Evolutionary conservation across 2,113 vertebrate genomes (phyloP).

Genomic region (Odocoileus virginianus): DNA sequence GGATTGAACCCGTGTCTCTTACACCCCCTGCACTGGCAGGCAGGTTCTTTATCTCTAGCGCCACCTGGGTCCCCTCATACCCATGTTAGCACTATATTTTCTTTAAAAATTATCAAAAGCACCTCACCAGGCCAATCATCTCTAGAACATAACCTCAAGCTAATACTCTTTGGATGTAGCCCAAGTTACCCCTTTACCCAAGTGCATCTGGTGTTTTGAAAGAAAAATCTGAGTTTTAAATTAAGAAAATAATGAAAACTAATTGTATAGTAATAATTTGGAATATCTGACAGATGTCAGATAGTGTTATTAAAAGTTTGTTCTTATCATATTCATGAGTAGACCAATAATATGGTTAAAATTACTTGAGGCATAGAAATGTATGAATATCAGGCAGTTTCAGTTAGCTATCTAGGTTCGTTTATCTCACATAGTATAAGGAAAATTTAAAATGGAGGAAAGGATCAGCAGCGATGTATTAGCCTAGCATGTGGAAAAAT

Average conservation of each 20-base stretch:
- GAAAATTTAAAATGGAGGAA: slow-evolving; percentile 2
- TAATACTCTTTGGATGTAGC: not conserved
- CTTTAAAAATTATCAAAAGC: slow-evolving; percentile 4
- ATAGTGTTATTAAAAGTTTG: not conserved
- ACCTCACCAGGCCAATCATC: not conserved
- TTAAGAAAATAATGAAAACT: not conserved
- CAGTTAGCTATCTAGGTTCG: not conserved
- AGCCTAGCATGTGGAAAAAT: not conserved
- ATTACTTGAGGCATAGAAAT: not conserved
- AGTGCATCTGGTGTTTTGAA: not conserved
- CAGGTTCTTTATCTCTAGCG: not conserved
- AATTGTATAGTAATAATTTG: not conserved
- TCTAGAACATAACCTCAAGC: not conserved
- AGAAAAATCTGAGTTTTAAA: slow-evolving; percentile 29
- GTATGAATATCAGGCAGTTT: not conserved
- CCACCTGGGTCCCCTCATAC: not conserved
- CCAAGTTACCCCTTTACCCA: not conserved
- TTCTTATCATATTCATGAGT: not conserved
- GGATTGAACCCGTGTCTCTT: not conserved
- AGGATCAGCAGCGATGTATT: not conserved
- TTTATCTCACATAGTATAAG: not conserved
- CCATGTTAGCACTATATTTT: not conserved
- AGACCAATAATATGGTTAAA: not conserved
- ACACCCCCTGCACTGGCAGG: not conserved
- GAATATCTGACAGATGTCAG: not conserved